Conservation (phyloP, 2,888 invertebrate species). For the Euspilapteryx auroguttella region DNA sequence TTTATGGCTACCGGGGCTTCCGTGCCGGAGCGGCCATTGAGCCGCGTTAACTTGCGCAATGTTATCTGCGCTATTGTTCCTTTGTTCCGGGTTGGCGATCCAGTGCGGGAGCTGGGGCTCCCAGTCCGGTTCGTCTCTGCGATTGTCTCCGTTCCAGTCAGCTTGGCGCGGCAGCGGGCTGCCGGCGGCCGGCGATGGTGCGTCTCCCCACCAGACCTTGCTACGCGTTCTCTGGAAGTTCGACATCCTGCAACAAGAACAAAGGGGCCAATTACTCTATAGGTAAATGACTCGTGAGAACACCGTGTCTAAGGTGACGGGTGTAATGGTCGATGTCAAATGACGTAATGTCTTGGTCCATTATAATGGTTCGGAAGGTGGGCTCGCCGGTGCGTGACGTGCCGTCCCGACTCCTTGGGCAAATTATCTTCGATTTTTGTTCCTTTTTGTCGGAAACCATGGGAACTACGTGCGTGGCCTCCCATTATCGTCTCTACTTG, state of each 20-base stretch:
- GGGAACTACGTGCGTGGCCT: too few species aligned
- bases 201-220: conserved; percentile 70
- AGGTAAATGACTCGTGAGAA: conserved; percentile 43
- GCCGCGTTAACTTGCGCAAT: conserved; percentile 30
- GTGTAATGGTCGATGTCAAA: conserved; percentile 36
- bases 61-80: conserved; percentile 35
- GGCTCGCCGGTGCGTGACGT: conserved; percentile 32
- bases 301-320: conserved; percentile 17
- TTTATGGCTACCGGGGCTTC: conserved; percentile 66
- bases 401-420: conserved; percentile 18
- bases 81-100: conserved; percentile 47
- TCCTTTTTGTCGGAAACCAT: conserved; percentile 27
- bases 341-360: conserved; percentile 45
- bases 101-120: conserved; percentile 54
- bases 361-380: conserved; percentile 33
- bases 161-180: conserved; percentile 38
- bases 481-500: neutral
- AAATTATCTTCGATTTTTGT: conserved; percentile 26
- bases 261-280: conserved; percentile 22
- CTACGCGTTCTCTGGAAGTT: conserved; percentile 69
- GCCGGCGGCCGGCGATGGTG: conserved; percentile 36
- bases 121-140: conserved; percentile 41
- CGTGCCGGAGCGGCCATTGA: conserved; percentile 49
- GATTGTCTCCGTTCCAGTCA: conserved; percentile 25
- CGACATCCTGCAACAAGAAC: conserved; percentile 58